Evolutionary conservation across 2,113 vertebrate species (phyloP).

Genomic region (Saimiri boliviensis): DNA sequence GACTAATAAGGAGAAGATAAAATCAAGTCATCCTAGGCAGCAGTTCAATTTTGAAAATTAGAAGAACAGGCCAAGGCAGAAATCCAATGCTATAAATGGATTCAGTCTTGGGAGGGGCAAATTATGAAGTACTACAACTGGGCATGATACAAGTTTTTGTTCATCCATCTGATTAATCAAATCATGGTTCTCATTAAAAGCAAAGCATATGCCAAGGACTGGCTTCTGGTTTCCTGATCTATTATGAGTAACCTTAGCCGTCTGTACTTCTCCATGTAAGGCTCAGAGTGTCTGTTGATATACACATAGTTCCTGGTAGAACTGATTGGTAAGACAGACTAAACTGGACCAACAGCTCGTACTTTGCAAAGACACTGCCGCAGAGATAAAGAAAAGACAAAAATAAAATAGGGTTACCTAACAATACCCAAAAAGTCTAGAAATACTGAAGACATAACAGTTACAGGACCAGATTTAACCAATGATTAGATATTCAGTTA

Average conservation of each 20-base stretch:
- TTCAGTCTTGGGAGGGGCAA: neutral
- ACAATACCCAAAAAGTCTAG: neutral
- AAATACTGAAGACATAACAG: neutral
- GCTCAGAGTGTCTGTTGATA: neutral
- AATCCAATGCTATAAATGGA: slow-evolving; percentile 40
- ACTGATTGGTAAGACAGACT: neutral
- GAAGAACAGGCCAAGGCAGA: slow-evolving; percentile 52
- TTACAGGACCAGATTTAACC: neutral
- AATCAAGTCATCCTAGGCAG: slow-evolving; percentile 58
- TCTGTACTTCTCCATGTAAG: neutral
- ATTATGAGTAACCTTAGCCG: neutral
- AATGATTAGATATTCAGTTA: neutral
- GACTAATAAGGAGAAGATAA: slow-evolving; percentile 55
- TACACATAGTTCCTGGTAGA: neutral
- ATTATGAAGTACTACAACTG: slow-evolving; percentile 5
- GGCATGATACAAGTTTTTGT: slow-evolving; percentile 42
- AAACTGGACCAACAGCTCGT: neutral
- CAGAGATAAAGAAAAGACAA: neutral
- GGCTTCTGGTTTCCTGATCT: slow-evolving; percentile 35
- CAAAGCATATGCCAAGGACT: slow-evolving; percentile 21
- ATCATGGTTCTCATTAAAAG: slow-evolving; percentile 52
- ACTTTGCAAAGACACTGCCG: neutral
- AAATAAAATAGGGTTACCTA: neutral
- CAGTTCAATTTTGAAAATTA: slow-evolving; percentile 62
- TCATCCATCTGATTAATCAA: slow-evolving; percentile 64